phyloP scores from a whole-genome alignment of 2,888 invertebrate species.

The Apoderus coryli region DNA sequence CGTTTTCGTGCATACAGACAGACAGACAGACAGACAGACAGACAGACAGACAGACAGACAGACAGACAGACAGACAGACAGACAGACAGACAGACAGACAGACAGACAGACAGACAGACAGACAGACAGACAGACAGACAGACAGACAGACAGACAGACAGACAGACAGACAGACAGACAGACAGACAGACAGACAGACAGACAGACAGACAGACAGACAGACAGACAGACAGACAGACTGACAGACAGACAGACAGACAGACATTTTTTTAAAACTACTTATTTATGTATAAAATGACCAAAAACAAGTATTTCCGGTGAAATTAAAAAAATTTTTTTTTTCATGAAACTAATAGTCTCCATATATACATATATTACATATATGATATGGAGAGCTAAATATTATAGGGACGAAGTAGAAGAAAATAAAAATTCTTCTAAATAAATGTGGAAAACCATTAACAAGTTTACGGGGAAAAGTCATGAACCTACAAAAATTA shows the following conservation, averaged over 20 bases:
- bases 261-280: no score
- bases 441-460: no score
- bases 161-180: conserved; percentile 11
- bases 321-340: no score
- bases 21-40: conserved; percentile 10
- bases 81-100: conserved; percentile 12
- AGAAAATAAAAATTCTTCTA: neutral
- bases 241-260: conserved; percentile 10
- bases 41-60: conserved; percentile 11
- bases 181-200: conserved; percentile 11
- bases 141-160: conserved; percentile 11
- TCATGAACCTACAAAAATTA: neutral
- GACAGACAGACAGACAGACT: conserved; percentile 11
- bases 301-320: no score
- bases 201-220: conserved; percentile 11
- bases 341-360: no score
- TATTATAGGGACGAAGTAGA: no score
- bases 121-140: conserved; percentile 11
- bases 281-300: no score
- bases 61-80: conserved; percentile 12
- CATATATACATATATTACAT: no score
- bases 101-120: conserved; percentile 12
- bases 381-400: no score
- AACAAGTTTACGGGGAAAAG: neutral
- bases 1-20: no score